A percentile compares a stretch with the other conserved stretches of the same genome.
phyloP scores from a whole-genome alignment of 92 coral and sea anemone genomes.

The Palythoa grandis region DNA sequence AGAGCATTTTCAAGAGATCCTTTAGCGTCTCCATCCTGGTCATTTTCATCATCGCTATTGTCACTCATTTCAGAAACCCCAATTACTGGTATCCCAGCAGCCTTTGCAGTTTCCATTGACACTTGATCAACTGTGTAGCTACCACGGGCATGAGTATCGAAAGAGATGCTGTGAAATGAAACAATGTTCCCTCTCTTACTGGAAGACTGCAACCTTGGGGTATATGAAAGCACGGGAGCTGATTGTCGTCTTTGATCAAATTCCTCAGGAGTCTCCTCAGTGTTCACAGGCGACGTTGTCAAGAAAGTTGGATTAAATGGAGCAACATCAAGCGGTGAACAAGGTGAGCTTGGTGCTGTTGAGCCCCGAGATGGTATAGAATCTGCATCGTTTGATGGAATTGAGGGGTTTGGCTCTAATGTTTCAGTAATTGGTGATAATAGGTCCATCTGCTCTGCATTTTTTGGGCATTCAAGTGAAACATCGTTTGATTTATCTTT shows the following conservation, averaged over 20 bases:
- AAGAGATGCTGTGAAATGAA: conserved; percentile 54
- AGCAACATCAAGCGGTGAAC: conserved; percentile 83
- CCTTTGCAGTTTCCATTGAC: conserved; percentile 89
- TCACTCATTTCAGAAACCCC: conserved; percentile 25
- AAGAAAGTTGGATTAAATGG: conserved; percentile 84
- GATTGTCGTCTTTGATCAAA: conserved; percentile 23
- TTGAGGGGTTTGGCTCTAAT: conserved; percentile 66
- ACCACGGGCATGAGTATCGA: conserved; percentile 77
- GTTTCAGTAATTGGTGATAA: conserved; percentile 82
- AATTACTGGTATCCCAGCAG: conserved; percentile 97
- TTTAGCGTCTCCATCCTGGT: conserved; percentile 9
- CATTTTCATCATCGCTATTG: neutral
- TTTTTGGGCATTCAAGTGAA: conserved; percentile 34
- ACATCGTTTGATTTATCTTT: conserved; percentile 22
- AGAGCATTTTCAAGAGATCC: conserved; percentile 20
- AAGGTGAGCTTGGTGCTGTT: conserved; percentile 88
- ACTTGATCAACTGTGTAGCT: conserved; percentile 86
- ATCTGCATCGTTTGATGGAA: conserved; percentile 59
- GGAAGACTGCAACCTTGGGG: conserved; percentile 23
- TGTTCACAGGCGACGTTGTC: conserved; percentile 85
- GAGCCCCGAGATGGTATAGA: conserved; percentile 73
- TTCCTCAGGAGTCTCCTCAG: conserved; percentile 29
- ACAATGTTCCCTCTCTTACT: conserved; percentile 42
- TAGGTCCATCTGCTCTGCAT: conserved; percentile 56
- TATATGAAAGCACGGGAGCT: conserved; percentile 40